Conservation (phyloP, 1,140 invertebrate genomes). For the Drosophila nigrodunni region DNA sequence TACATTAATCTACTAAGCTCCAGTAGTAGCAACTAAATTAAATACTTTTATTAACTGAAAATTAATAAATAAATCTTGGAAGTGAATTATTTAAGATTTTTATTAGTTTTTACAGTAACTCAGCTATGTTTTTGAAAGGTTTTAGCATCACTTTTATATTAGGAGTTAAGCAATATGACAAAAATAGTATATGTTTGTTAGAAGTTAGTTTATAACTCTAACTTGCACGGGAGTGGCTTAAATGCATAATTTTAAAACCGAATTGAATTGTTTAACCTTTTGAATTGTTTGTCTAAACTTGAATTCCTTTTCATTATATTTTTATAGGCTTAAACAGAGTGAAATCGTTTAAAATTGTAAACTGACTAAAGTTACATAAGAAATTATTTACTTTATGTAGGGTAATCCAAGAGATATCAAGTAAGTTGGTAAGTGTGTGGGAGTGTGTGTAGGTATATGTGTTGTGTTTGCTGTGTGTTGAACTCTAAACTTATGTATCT, state of each 20-base stretch:
- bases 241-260: no score
- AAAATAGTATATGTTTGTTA: no score
- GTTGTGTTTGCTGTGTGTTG: neutral
- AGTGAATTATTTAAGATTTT: conserved; percentile 20
- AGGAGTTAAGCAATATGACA: no score
- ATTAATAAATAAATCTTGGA: neutral
- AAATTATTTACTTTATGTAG: neutral
- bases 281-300: no score
- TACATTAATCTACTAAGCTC: conserved; percentile 35
- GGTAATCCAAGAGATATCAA: conserved; percentile 1
- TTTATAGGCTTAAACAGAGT: neutral
- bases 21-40: neutral
- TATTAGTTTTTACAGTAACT: conserved; percentile 16
- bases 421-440: neutral
- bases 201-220: no score
- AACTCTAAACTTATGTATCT: conserved; percentile 53
- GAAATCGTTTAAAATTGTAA: neutral
- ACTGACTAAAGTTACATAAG: conserved; percentile 6
- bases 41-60: neutral
- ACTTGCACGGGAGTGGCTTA: no score
- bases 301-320: no score
- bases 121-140: neutral
- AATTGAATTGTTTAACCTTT: no score
- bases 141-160: no score
- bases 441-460: conserved; percentile 1